Evolutionary conservation across 2,888 invertebrate species (phyloP).

Genomic region (Homarus gammarus): DNA sequence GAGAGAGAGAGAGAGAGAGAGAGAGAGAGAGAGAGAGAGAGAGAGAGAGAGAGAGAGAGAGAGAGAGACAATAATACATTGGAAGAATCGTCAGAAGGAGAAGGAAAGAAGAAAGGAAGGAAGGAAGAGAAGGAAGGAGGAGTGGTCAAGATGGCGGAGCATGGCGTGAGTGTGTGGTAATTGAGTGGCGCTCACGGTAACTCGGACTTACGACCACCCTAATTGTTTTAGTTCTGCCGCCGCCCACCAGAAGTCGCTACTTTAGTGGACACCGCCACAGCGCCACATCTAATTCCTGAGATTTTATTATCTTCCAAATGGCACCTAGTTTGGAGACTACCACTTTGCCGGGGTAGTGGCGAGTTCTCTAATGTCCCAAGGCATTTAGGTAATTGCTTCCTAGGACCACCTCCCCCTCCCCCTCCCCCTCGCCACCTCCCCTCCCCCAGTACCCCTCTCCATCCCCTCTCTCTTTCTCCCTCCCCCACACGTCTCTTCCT

Average conservation of each 20-base stretch:
- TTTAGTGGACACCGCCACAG: slow-evolving; percentile 23
- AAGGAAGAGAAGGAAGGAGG: neutral
- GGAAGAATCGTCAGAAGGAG: neutral
- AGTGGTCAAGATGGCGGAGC: slow-evolving; percentile 20
- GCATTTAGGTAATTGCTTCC: slow-evolving; percentile 48
- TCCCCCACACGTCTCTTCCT: no score
- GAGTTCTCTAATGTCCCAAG: slow-evolving; percentile 26
- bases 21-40: slow-evolving; percentile 25
- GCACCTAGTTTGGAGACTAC: neutral
- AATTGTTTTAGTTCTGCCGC: slow-evolving; percentile 61
- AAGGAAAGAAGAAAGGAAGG: neutral
- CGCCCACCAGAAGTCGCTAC: slow-evolving; percentile 29
- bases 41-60: slow-evolving; percentile 16
- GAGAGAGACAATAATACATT: neutral
- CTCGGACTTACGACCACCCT: slow-evolving; percentile 57
- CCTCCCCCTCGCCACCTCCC: neutral
- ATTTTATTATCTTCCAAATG: slow-evolving; percentile 49
- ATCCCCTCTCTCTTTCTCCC: neutral
- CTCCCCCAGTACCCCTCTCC: neutral
- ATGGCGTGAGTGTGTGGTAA: slow-evolving; percentile 50
- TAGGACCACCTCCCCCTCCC: neutral
- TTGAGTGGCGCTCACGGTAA: slow-evolving; percentile 63
- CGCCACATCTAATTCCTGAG: slow-evolving; percentile 47
- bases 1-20: slow-evolving; percentile 26
- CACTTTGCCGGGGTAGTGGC: neutral